phyloP scores from a whole-genome alignment of 2,797 vertebrate genomes.

The Anguilla anguilla region DNA sequence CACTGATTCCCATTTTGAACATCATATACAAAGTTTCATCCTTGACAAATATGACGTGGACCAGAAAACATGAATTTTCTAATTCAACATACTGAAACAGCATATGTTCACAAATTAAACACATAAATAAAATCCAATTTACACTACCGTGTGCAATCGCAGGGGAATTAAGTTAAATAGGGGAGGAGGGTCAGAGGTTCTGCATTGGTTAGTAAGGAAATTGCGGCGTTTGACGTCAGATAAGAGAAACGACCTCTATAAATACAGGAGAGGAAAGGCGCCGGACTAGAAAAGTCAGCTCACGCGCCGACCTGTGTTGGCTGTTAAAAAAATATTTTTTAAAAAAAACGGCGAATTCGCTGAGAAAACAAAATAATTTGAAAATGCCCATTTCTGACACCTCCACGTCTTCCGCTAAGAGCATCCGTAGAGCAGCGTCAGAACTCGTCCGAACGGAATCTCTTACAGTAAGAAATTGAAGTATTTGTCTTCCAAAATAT shows the following conservation, averaged over 20 bases:
- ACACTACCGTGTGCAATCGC: conserved; percentile 54
- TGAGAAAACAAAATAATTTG: not conserved
- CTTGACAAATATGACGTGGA: not conserved
- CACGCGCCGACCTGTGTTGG: conserved; percentile 38
- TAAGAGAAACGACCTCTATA: conserved; percentile 59
- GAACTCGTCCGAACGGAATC: conserved; percentile 94
- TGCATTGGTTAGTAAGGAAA: conserved; percentile 58
- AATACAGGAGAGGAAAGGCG: conserved; percentile 23
- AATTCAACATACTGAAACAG: not conserved
- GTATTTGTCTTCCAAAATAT: not conserved
- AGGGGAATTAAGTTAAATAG: conserved; percentile 72
- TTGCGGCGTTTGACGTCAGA: conserved; percentile 75
- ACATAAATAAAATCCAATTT: conserved; percentile 6
- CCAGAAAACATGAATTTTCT: not conserved
- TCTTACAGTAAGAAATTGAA: conserved; percentile 82
- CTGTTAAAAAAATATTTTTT: not conserved
- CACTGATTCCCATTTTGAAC: not conserved
- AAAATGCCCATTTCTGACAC: conserved; percentile 87
- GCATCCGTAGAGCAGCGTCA: conserved; percentile 89
- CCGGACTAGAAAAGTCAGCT: conserved; percentile 43
- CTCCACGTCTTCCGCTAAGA: conserved; percentile 85
- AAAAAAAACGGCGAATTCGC: conserved; percentile 20
- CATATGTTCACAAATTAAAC: not conserved
- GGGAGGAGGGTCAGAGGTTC: conserved; percentile 60
- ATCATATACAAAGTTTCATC: not conserved